Conservation (phyloP, 2,888 invertebrate species). For the Hypomecis atomaria region DNA sequence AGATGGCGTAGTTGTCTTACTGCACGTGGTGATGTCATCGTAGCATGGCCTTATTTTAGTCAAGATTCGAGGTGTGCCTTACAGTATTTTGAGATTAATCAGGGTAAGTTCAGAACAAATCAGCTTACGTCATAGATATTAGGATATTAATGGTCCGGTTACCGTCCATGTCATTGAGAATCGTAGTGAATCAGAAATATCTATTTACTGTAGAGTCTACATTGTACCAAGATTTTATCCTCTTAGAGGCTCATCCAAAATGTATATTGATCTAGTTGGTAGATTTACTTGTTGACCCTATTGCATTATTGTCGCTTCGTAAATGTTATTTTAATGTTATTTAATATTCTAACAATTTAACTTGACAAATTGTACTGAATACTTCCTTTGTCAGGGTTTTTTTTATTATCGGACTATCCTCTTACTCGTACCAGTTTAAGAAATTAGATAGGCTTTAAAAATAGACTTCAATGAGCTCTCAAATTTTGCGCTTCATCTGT, state of each 20-base stretch:
- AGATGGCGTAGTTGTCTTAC: conserved; percentile 32
- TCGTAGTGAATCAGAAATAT: conserved; percentile 8
- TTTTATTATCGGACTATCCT: conserved; percentile 48
- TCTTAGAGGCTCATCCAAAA: conserved; percentile 40
- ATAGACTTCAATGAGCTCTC: conserved; percentile 67
- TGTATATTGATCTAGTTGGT: conserved; percentile 28
- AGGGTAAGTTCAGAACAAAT: conserved; percentile 34
- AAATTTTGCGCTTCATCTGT: conserved; percentile 77
- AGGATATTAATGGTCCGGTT: conserved; percentile 30
- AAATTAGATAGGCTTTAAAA: conserved; percentile 38
- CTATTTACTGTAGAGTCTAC: conserved; percentile 12
- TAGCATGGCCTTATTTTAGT: conserved; percentile 55
- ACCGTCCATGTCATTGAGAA: conserved; percentile 41
- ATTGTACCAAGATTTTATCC: conserved; percentile 23
- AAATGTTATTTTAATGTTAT: conserved; percentile 59
- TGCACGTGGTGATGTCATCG: conserved; percentile 49
- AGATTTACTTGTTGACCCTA: conserved; percentile 48
- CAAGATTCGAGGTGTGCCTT: conserved; percentile 49
- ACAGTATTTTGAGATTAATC: conserved; percentile 41
- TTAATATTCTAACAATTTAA: conserved; percentile 58
- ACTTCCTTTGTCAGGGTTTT: conserved; percentile 56
- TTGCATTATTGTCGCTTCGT: conserved; percentile 51
- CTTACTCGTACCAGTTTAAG: conserved; percentile 40
- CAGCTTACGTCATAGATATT: conserved; percentile 30
- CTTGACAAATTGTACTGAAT: conserved; percentile 60